Percentiles rank a stretch among this genome's conserved stretches.
phyloP scores from a whole-genome alignment of 2,797 vertebrate genomes.

The Danionella dracula region DNA sequence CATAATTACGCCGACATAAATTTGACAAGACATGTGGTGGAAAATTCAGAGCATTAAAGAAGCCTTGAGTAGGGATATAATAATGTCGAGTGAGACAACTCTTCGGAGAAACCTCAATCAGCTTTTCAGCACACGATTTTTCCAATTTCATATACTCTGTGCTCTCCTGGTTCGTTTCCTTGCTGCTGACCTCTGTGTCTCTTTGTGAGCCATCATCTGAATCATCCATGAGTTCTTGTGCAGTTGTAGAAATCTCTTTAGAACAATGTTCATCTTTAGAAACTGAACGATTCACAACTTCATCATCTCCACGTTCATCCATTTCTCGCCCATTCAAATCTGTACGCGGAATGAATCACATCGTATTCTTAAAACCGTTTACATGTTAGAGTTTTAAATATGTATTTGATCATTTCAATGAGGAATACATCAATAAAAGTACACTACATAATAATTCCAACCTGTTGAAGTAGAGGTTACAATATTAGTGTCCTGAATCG shows the following conservation, averaged over 20 bases:
- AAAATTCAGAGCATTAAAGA: constrained; percentile 11
- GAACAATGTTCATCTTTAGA: constrained; percentile 54
- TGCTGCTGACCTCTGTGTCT: neutral
- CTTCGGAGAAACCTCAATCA: constrained; percentile 4
- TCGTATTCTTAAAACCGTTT: too few species aligned
- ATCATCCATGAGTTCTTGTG: constrained; percentile 44
- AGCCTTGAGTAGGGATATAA: constrained; percentile 10
- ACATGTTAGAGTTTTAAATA: too few species aligned
- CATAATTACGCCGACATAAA: constrained; percentile 14
- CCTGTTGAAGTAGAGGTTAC: constrained; percentile 51
- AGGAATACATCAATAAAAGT: too few species aligned
- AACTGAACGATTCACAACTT: constrained; percentile 61
- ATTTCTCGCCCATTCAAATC: constrained; percentile 74
- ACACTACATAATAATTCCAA: too few species aligned
- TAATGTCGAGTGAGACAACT: neutral
- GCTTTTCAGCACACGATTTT: neutral
- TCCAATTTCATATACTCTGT: neutral
- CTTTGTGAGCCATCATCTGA: constrained; percentile 42
- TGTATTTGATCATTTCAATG: too few species aligned
- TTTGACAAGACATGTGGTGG: constrained; percentile 27
- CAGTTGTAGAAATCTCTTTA: constrained; percentile 66
- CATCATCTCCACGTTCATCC: constrained; percentile 73
- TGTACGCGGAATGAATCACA: constrained; percentile 36
- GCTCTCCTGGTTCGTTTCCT: neutral
- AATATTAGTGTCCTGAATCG: constrained; percentile 23